Conservation (phyloP, 1,140 invertebrate genomes). For the Camponotus pennsylvanicus region DNA sequence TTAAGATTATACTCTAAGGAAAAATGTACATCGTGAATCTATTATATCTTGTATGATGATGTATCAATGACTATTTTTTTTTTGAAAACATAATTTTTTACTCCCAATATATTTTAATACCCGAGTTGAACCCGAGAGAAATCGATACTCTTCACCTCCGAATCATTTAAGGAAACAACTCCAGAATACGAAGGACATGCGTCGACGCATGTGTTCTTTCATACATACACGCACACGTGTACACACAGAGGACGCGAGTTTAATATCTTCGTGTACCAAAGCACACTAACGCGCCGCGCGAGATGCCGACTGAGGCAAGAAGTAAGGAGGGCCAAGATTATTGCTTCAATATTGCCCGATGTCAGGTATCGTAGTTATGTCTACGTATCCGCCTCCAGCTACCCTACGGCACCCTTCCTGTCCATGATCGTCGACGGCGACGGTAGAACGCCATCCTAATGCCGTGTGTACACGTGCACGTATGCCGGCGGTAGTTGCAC, state of each 20-base stretch:
- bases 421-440: conserved; percentile 26
- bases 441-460: conserved; percentile 23
- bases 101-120: conserved; percentile 66
- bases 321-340: conserved; percentile 73
- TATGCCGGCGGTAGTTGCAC: conserved; percentile 70
- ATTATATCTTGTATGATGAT: background rate
- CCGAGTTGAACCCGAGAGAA: conserved; percentile 27
- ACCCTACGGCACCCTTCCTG: conserved; percentile 6
- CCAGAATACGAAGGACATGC: background rate
- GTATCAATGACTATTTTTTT: background rate
- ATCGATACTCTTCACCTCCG: conserved; percentile 33
- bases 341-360: conserved; percentile 85
- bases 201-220: conserved; percentile 41
- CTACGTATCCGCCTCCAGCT: conserved; percentile 66
- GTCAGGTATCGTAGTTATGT: conserved; percentile 79
- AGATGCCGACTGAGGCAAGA: background rate
- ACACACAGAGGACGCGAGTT: conserved; percentile 72
- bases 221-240: background rate
- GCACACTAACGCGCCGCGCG: conserved; percentile 53
- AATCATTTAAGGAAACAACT: conserved; percentile 51
- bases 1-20: no score
- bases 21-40: background rate
- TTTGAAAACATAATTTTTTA: conserved; percentile 40
- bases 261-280: conserved; percentile 79
- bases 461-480: conserved; percentile 66